Evolutionary conservation across 1,140 invertebrate genomes (phyloP).

Genomic region (Papilio aristodemus): DNA sequence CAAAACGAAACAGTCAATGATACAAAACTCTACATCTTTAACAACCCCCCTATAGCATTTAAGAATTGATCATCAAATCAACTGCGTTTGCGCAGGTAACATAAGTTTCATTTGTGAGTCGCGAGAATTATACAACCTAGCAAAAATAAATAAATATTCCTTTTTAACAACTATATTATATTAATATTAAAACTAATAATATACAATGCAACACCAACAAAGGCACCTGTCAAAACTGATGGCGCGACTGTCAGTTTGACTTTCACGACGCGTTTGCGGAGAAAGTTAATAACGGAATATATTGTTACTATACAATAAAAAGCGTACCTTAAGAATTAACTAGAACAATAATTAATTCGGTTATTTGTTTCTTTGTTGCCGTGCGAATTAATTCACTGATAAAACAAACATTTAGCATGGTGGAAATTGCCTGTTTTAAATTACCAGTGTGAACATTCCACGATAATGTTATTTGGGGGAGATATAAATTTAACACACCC

Average conservation of each 20-base stretch:
- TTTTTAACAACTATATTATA: too few species aligned
- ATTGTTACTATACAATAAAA: slow-evolving; percentile 16
- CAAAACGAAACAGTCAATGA: too few species aligned
- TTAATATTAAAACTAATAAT: background rate
- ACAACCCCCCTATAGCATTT: too few species aligned
- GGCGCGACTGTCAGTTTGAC: slow-evolving; percentile 25
- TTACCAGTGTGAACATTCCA: background rate
- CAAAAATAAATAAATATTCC: too few species aligned
- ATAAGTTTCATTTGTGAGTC: too few species aligned
- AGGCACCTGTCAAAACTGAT: slow-evolving; percentile 26
- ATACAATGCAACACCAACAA: background rate
- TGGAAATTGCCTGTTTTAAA: background rate
- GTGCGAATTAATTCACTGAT: slow-evolving; percentile 30
- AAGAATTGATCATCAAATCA: too few species aligned
- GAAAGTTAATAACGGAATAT: slow-evolving; percentile 34
- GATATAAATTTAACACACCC: too few species aligned
- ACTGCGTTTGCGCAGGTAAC: too few species aligned
- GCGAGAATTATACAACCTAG: too few species aligned
- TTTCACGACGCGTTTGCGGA: slow-evolving; percentile 23
- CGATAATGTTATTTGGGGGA: background rate
- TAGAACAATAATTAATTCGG: slow-evolving; percentile 16
- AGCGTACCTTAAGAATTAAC: background rate
- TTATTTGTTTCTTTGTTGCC: slow-evolving; percentile 8
- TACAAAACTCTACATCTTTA: too few species aligned
- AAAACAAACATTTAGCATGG: background rate